Evolutionary conservation across 2,888 invertebrate genomes (phyloP), one percentile per base, ranked within the genome.

Genomic region (Lacanobia wlatinum): DNA sequence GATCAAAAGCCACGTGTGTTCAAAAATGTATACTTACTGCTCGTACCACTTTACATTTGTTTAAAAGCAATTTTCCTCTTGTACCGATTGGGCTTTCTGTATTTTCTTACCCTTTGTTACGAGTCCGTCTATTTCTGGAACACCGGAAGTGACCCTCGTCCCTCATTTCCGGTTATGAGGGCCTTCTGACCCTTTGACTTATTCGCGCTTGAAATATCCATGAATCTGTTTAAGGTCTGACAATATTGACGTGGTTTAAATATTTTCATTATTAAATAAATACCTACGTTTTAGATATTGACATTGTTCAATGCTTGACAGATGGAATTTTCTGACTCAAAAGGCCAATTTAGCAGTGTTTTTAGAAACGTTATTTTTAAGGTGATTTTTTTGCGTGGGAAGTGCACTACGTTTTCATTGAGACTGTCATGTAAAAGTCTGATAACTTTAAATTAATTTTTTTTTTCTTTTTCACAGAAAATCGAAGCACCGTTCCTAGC

Each of bases 401-500:
- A 46, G 46, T 18, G 0, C 18, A 16, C 3, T 9, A 6, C 10
- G 10, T 10, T 9, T 1, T 46, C 4, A 46, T 16, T 46, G 16
- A 0, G 3, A 48, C 18, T 18, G 3, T 40, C 1, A 1, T 18
- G 4, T 40, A 16, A 38, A 59, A 50, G 16, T 18, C 34, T 50
- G 21, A 0, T 38, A 23, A 6, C 5, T 38, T 61, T 18, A 4
- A 1, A n/a, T n/a, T n/a, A n/a, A n/a, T n/a, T n/a, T n/a, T n/a
- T n/a, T n/a, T n/a, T n/a, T n/a, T n/a, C n/a, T n/a, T n/a, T n/a
- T n/a, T 88, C 89, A 83, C 97, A 99, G 99, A 98, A 97, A 97
- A 98, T 99, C 87, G 98, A 99, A 93, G 97, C 97, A 82, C 98
- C 99, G 10, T 99, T 99, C 95, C 96, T 99, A 90, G 97, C 98